These are phyloP conservation scores for Scrobipalpa atriplicella DNA, from an alignment of 2,888 invertebrate genomes.

Conservation along the genomic window DNA sequence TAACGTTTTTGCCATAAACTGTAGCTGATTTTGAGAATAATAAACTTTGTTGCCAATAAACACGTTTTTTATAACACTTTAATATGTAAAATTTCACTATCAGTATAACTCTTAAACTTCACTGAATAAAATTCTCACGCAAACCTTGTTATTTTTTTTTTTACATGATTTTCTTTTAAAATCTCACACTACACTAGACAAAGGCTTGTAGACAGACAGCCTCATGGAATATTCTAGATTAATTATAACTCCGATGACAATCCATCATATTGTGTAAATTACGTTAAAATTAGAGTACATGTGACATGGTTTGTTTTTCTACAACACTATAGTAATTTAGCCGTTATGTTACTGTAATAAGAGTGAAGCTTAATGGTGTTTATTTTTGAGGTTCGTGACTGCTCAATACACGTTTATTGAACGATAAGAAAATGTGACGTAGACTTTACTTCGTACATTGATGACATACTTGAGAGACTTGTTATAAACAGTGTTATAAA, in stretches of 20 bases:
- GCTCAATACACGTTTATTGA: background rate
- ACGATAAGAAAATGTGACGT: slow-evolving; percentile 1
- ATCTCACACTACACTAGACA: slow-evolving; percentile 31
- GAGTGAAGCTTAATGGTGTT: background rate
- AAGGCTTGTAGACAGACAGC: slow-evolving; percentile 34
- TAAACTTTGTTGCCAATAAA: background rate
- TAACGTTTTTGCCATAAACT: slow-evolving; percentile 65
- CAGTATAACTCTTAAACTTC: background rate
- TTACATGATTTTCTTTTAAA: slow-evolving; percentile 15
- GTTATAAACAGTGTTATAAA: no score
- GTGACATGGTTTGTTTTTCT: slow-evolving; percentile 4
- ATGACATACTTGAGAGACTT: background rate
- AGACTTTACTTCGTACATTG: background rate
- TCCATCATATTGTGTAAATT: slow-evolving; percentile 49
- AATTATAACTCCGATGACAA: slow-evolving; percentile 49
- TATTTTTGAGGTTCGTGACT: slow-evolving; percentile 13
- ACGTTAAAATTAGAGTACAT: slow-evolving; percentile 27
- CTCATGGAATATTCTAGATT: slow-evolving; percentile 55
- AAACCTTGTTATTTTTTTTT: background rate
- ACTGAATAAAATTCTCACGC: background rate
- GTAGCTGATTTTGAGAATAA: slow-evolving; percentile 10
- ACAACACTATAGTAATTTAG: slow-evolving; percentile 1
- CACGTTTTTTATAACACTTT: no score
- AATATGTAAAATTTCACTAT: background rate
- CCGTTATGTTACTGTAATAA: background rate